Conservation (phyloP, 1,140 invertebrate species). For the Drosophila tristis region DNA sequence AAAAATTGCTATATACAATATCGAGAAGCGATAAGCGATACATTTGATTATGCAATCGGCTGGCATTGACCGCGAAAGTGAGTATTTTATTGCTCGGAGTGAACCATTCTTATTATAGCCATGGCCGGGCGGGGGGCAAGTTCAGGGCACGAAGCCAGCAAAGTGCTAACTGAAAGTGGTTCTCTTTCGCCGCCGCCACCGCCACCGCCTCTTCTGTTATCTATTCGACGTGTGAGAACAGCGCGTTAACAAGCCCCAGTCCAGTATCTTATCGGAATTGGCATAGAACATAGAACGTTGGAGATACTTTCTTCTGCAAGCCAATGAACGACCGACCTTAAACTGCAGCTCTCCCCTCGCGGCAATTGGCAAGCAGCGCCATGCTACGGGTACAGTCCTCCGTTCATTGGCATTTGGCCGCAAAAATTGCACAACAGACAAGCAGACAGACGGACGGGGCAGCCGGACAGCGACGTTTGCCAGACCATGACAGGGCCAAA, state of each 20-base stretch:
- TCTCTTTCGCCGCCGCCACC: slow-evolving; percentile 9
- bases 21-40: slow-evolving; percentile 22
- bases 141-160: slow-evolving; percentile 51
- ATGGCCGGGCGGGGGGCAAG: slow-evolving; percentile 22
- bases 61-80: slow-evolving; percentile 67
- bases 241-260: slow-evolving; percentile 35
- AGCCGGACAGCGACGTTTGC: slow-evolving; percentile 4
- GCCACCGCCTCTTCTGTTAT: slow-evolving; percentile 16
- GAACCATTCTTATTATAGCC: slow-evolving; percentile 31
- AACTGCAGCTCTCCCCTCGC: slow-evolving; percentile 30
- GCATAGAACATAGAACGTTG: slow-evolving; percentile 17
- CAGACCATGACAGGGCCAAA: slow-evolving; percentile 57
- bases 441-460: slow-evolving; percentile 3
- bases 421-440: slow-evolving; percentile 45
- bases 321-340: slow-evolving; percentile 60
- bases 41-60: slow-evolving; percentile 60
- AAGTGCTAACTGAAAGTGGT: slow-evolving; percentile 30
- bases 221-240: slow-evolving; percentile 14
- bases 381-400: slow-evolving; percentile 37
- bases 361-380: slow-evolving; percentile 41
- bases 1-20: slow-evolving; percentile 33
- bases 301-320: slow-evolving; percentile 29
- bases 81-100: slow-evolving; percentile 16
- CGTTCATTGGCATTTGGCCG: slow-evolving; percentile 62
- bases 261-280: slow-evolving; percentile 52